A percentile compares a stretch with the other conserved stretches of the same genome.
Evolutionary conservation across 2,797 vertebrate species (phyloP).

Genomic region (Pseudochaenichthys georgianus): DNA sequence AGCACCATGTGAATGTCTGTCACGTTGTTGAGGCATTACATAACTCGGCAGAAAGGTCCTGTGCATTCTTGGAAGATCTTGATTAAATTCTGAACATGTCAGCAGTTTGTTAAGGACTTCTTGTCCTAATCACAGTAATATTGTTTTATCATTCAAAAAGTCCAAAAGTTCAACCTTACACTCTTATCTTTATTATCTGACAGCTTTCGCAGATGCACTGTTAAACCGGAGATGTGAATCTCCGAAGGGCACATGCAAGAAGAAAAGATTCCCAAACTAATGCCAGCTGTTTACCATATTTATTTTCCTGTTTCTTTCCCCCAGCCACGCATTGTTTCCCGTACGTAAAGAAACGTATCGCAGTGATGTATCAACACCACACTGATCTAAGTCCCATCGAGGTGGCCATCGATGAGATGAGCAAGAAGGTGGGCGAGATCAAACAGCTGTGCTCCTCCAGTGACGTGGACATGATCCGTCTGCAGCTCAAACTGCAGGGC

Average conservation of each 20-base stretch:
- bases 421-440: slow-evolving; percentile 95
- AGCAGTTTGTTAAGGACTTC: slow-evolving; percentile 68
- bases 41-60: slow-evolving; percentile 32
- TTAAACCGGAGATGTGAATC: slow-evolving; percentile 24
- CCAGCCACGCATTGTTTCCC: slow-evolving; percentile 98
- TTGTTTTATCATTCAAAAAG: slow-evolving; percentile 67
- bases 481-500: slow-evolving; percentile 97
- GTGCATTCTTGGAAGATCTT: slow-evolving; percentile 37
- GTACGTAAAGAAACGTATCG: slow-evolving; percentile 96
- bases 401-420: slow-evolving; percentile 98
- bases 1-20: background rate
- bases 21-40: background rate
- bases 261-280: background rate
- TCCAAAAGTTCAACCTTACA: slow-evolving; percentile 70
- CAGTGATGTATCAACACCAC: slow-evolving; percentile 98
- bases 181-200: slow-evolving; percentile 67
- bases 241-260: background rate
- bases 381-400: slow-evolving; percentile 97
- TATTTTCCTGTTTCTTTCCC: slow-evolving; percentile 7
- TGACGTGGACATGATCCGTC: slow-evolving; percentile 98
- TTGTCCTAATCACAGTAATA: slow-evolving; percentile 56
- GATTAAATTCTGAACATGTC: slow-evolving; percentile 75
- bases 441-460: slow-evolving; percentile 92
- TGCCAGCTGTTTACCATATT: background rate
- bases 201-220: slow-evolving; percentile 10